phyloP scores from a whole-genome alignment of 2,888 invertebrate species.

The Norana najaformis region DNA sequence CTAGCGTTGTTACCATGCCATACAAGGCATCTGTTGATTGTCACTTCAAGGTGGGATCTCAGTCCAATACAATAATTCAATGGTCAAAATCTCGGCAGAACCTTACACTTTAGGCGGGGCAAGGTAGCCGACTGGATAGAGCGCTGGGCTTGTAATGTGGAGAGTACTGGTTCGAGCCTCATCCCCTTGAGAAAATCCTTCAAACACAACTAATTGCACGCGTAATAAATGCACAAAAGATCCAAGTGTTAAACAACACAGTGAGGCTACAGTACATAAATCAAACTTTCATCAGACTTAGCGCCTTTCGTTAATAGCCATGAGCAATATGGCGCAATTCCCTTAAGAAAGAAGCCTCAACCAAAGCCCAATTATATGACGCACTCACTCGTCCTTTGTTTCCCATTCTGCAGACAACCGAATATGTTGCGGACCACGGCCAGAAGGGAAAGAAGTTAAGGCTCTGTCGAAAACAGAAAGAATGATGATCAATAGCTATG shows the following conservation, averaged over 20 bases:
- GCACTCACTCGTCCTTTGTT: neutral
- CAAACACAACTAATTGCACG: no score
- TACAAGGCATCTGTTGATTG: neutral
- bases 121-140: no score
- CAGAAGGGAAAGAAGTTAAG: neutral
- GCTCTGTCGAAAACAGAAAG: neutral
- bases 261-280: neutral
- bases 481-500: neutral
- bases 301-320: neutral
- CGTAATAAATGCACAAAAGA: no score
- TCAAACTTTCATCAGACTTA: neutral
- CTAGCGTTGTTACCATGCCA: no score
- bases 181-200: no score
- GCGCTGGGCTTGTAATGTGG: no score
- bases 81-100: no score
- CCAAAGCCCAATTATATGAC: neutral
- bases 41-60: neutral
- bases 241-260: no score
- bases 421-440: slow-evolving; percentile 10
- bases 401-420: neutral
- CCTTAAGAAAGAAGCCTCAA: neutral
- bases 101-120: no score
- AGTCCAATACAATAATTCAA: neutral
- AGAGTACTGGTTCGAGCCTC: no score
- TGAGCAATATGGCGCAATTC: no score